Evolutionary conservation across 2,888 invertebrate species (phyloP).

Genomic region (Drosophila formosana): DNA sequence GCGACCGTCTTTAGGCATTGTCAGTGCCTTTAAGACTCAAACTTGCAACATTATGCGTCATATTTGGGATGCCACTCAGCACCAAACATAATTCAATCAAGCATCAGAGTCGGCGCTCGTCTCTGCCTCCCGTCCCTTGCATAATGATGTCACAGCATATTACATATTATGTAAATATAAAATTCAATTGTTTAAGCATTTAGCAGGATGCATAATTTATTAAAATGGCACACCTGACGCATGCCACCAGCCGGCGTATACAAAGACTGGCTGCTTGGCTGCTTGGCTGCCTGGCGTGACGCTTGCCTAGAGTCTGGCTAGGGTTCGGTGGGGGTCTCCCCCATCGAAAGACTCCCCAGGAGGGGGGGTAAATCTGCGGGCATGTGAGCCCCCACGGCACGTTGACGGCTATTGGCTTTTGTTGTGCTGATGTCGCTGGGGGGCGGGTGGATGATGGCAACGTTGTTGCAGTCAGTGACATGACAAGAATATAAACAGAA

Average conservation of each 20-base stretch:
- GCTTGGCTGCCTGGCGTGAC: not conserved
- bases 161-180: slow-evolving; percentile 84
- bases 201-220: slow-evolving; percentile 85
- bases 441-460: slow-evolving; percentile 6
- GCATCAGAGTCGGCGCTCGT: slow-evolving; percentile 31
- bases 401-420: slow-evolving; percentile 78
- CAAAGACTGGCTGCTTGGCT: slow-evolving; percentile 30
- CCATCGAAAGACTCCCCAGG: not conserved
- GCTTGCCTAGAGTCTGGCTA: slow-evolving; percentile 36
- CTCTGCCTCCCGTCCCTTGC: slow-evolving; percentile 33
- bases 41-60: slow-evolving; percentile 57
- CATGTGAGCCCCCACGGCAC: slow-evolving; percentile 27
- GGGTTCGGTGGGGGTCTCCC: not conserved
- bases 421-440: slow-evolving; percentile 53
- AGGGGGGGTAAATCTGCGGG: slow-evolving; percentile 1
- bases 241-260: slow-evolving; percentile 62
- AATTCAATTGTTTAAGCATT: slow-evolving; percentile 85
- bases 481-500: slow-evolving; percentile 74
- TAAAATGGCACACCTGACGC: slow-evolving; percentile 84
- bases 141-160: slow-evolving; percentile 81
- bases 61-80: slow-evolving; percentile 72
- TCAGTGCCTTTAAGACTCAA: not conserved
- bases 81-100: slow-evolving; percentile 76
- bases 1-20: not conserved
- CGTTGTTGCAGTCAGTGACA: slow-evolving; percentile 59